Conservation (phyloP, 30 jellyfish, hydroid and myxozoan species). For the Aurelia aurita region DNA sequence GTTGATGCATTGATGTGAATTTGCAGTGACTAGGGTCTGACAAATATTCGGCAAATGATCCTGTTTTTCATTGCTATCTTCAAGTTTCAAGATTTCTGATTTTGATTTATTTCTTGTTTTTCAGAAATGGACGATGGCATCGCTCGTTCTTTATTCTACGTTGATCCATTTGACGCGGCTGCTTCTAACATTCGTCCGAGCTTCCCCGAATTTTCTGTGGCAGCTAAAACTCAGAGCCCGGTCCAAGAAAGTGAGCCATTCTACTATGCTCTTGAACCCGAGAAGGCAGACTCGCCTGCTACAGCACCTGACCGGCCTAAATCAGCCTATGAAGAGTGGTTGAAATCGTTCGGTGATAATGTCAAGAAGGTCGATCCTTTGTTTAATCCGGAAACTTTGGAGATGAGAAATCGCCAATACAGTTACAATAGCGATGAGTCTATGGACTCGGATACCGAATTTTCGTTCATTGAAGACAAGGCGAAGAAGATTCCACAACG, state of each 20-base stretch:
- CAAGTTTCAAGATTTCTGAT: too few species aligned
- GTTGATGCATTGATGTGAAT: too few species aligned
- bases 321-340: constrained; percentile 52
- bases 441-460: constrained; percentile 80
- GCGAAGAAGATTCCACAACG: constrained; percentile 18
- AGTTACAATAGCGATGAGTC: constrained; percentile 82
- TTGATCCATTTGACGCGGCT: constrained; percentile 67
- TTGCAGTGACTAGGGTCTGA: too few species aligned
- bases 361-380: constrained; percentile 51
- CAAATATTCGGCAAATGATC: too few species aligned
- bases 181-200: constrained; percentile 12
- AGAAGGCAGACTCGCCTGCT: constrained; percentile 2
- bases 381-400: constrained; percentile 15
- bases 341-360: constrained; percentile 47
- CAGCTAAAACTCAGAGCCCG: constrained; percentile 10
- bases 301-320: not conserved
- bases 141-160: constrained; percentile 63
- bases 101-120: too few species aligned
- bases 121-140: constrained; percentile 19
- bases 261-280: constrained; percentile 66
- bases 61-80: too few species aligned
- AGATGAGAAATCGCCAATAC: constrained; percentile 4
- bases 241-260: constrained; percentile 53
- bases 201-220: constrained; percentile 6
- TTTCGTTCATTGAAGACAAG: constrained; percentile 79